Base-by-base conservation (phyloP, 1,140 invertebrate genomes). In the Euura lappo region DNA sequence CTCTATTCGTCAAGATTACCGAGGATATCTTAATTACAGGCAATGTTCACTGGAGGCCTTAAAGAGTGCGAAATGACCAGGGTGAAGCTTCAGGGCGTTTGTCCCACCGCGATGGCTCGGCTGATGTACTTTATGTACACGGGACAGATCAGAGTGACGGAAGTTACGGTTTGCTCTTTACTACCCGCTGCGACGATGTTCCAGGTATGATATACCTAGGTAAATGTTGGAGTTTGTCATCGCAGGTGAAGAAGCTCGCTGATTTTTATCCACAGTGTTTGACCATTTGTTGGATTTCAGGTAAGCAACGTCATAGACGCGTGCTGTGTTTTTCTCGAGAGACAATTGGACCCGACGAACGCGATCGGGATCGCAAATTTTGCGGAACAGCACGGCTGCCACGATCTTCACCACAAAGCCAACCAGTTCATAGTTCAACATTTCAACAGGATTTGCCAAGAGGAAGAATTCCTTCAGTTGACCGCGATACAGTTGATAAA, bases 181-280 rank as follows among this genome's bases (percentile, higher is more conserved):
- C 88, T 98, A 76, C 94, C 96, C 4, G 96, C 96, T 45, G 96
- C 96, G 44, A 97, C 95, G 13, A 98, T 98, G 96, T 95, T 97
- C 84, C 96, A 97, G 90, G 94, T 95, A 87, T 72, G 79, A n/a
- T 60, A 60, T 60, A 11, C 51, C 51, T 60, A 60, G 51, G 51
- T 60, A 60, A 60, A 11, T 60, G 51, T 60, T n/a, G 13, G 10
- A 60, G 28, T 28, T 28, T 28, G 28, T 28, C 0, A 28, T 28
- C 28, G 1, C 28, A 28, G 28, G 28, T 28, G 28, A 28, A 28
- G 28, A 28, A 28, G 28, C 28, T 28, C 28, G 28, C 28, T 28
- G 28, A 28, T 28, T 28, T 28, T 28, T 28, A 28, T 28, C 28
- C 28, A 28, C 0, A 28, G 28, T 28, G 28, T 28, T 28, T 28